phyloP scores from a whole-genome alignment of 2,888 invertebrate species.

The Cosmopolites sordidus region DNA sequence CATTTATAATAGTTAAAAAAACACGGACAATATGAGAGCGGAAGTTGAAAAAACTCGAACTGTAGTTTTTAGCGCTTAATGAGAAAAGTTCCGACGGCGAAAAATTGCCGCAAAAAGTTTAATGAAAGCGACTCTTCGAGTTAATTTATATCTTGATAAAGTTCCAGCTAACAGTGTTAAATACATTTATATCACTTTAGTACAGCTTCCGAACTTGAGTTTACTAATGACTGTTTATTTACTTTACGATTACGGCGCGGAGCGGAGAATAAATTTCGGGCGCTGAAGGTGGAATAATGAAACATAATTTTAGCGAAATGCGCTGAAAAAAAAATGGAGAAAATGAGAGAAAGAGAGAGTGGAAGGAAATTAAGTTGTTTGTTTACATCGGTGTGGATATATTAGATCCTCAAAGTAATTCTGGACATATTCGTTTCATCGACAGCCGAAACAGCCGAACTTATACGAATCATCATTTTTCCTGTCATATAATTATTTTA shows the following conservation, averaged over 20 bases:
- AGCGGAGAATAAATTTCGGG: neutral
- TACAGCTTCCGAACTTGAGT: slow-evolving; percentile 7
- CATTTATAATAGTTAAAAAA: too few relatives aligned
- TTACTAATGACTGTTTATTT: slow-evolving; percentile 18
- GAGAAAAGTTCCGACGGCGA: slow-evolving; percentile 14
- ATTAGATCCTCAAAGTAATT: too few relatives aligned
- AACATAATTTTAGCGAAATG: neutral
- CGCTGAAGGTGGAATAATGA: neutral
- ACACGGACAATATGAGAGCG: too few relatives aligned
- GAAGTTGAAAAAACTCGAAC: too few relatives aligned
- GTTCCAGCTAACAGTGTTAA: slow-evolving; percentile 10
- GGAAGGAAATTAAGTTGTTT: too few relatives aligned
- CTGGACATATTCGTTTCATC: too few relatives aligned
- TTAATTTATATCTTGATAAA: slow-evolving; percentile 17
- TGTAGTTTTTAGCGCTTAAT: slow-evolving; percentile 2
- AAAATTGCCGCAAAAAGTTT: slow-evolving; percentile 12
- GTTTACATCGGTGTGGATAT: too few relatives aligned
- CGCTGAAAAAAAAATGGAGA: too few relatives aligned
- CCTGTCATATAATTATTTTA: too few relatives aligned
- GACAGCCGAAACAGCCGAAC: too few relatives aligned
- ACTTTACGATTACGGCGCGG: slow-evolving; percentile 5
- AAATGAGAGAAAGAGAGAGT: too few relatives aligned
- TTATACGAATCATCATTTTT: too few relatives aligned
- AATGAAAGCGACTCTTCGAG: slow-evolving; percentile 10
- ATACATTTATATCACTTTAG: slow-evolving; percentile 20